These are phyloP conservation scores for Lagopus muta DNA, from an alignment of 2,113 vertebrate species.

Conservation along the genomic window DNA sequence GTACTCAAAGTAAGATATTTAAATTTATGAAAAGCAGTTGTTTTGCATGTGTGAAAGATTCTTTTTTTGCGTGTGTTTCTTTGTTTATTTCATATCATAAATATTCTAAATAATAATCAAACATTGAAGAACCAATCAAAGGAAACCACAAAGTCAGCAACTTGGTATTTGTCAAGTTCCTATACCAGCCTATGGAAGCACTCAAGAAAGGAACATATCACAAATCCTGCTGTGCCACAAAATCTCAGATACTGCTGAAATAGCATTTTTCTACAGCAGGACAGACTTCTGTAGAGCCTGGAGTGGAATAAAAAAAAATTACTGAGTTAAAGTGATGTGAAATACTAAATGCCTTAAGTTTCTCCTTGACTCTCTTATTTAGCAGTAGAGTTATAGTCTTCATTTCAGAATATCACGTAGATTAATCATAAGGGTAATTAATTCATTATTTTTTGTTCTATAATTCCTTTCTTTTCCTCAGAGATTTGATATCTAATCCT, in stretches of 20 bases:
- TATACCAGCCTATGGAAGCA: neutral
- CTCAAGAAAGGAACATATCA: rapidly evolving
- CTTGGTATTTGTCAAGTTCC: neutral
- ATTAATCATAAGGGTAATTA: neutral
- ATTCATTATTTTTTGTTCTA: neutral
- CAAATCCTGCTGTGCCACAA: neutral
- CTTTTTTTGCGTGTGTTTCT: neutral
- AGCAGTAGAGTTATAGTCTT: neutral
- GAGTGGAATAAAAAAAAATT: neutral
- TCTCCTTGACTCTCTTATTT: neutral
- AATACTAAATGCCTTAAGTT: neutral
- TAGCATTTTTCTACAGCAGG: neutral
- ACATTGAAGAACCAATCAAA: neutral
- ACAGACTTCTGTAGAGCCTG: neutral
- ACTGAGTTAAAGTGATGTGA: neutral
- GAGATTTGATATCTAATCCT: neutral
- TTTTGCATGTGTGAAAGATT: neutral
- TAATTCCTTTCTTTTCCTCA: neutral
- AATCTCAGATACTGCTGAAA: neutral
- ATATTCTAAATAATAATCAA: neutral
- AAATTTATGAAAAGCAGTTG: neutral
- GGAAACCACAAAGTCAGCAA: neutral
- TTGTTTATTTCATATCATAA: neutral
- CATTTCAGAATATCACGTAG: neutral
- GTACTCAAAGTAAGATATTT: neutral